Base-by-base conservation (phyloP, 30 jellyfish, hydroid and myxozoan species). In the Pelagia noctiluca region DNA sequence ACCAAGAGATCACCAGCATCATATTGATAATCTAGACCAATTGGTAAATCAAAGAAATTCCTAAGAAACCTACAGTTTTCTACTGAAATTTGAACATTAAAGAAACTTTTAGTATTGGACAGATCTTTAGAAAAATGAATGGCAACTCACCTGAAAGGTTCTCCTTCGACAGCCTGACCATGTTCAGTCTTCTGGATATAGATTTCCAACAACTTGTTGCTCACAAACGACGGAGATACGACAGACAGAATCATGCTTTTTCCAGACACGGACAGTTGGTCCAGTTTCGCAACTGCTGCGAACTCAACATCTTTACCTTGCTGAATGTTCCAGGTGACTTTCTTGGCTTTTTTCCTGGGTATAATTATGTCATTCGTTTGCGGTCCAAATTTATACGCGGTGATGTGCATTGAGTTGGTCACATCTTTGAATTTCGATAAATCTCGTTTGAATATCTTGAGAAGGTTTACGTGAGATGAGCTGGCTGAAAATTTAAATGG, bases 401-500 rank as follows among this genome's bases (percentile, higher is more conserved):
- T 8, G 2, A 19, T 19, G 4, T 66, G 75, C 1, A 26, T 25
- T 0, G 77, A 37, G 32, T 66, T 80, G 18, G 79, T 28, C 0
- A 80, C 90, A 31, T 69, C 84, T 49, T 50, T 66, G 84, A 63
- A 42, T 10, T 80, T 63, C n/a, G 78, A 21, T 50, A 66, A 33
- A 10, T 8, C 12, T 3, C 68, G 30, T 52, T 52, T 52, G 26
- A 52, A 52, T 8, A 19, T 52, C 26, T 52, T 52, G 28, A 52
- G 68, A 10, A 52, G 68, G 21, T 19, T 52, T 10, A 52, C 68
- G 21, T 52, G 68, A 19, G 68, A 52, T 10, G 26, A 25, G 21
- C 68, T 52, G 28, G 30, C 68, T 52, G 26, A 3, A 42, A 42
- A n/a, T n/a, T n/a, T n/a, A n/a, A n/a, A n/a, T n/a, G n/a, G n/a